These are phyloP conservation scores for Oligia strigilis DNA, from an alignment of 2,888 invertebrate genomes.

Conservation along the genomic window DNA sequence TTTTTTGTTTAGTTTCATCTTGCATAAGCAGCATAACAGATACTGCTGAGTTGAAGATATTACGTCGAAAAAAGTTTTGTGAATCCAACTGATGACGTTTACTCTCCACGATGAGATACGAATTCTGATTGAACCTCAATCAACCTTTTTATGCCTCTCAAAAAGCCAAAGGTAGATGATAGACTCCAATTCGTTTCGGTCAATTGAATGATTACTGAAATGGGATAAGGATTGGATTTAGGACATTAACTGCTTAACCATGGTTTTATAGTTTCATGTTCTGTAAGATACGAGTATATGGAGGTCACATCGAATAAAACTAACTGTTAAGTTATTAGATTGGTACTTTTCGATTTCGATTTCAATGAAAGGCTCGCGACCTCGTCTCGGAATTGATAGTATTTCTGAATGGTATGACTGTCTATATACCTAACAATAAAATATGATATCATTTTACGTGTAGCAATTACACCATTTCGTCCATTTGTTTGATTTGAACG, in stretches of 20 bases:
- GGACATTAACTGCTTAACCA: slow-evolving; percentile 6
- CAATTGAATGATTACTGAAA: slow-evolving; percentile 38
- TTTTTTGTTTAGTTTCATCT: slow-evolving; percentile 16
- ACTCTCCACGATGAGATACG: slow-evolving; percentile 23
- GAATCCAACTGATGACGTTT: slow-evolving; percentile 24
- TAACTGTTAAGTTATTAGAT: slow-evolving; percentile 23
- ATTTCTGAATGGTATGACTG: slow-evolving; percentile 36
- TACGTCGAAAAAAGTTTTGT: slow-evolving; percentile 22
- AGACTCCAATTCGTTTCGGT: slow-evolving; percentile 29
- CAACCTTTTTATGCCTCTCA: slow-evolving; percentile 44
- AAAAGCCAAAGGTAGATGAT: slow-evolving; percentile 42
- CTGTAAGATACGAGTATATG: neutral
- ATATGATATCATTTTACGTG: slow-evolving; percentile 19
- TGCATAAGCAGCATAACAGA: slow-evolving; percentile 26
- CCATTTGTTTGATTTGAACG: slow-evolving; percentile 24
- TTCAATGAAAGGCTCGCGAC: slow-evolving; percentile 50
- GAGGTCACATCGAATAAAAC: slow-evolving; percentile 23
- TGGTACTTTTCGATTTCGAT: slow-evolving; percentile 25
- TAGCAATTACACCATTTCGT: slow-evolving; percentile 20
- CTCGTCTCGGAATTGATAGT: slow-evolving; percentile 42
- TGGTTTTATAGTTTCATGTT: slow-evolving; percentile 17
- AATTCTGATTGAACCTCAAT: slow-evolving; percentile 37
- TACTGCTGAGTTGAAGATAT: slow-evolving; percentile 12
- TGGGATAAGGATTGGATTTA: slow-evolving; percentile 35
- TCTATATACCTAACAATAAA: slow-evolving; percentile 16